Base-by-base conservation (phyloP, 2,888 invertebrate genomes). In the Leucania comma region DNA sequence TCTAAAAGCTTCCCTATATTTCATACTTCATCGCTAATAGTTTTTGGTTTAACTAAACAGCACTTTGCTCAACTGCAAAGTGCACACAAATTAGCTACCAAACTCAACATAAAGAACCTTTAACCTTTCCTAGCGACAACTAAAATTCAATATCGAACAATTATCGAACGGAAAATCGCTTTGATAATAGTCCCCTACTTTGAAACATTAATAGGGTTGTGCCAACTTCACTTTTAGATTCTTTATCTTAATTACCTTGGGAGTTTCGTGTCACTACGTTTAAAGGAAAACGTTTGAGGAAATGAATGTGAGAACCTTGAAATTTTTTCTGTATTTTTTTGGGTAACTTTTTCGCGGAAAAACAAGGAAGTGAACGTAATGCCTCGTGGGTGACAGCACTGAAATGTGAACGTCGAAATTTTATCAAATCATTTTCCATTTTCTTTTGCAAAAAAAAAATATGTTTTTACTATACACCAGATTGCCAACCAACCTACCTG, bases 111-210 rank as follows among this genome's bases (percentile, higher is more conserved):
- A 68, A 68, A 75, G 71, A 72, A 75, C 76, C 29, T 80, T 62
- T 46, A 64, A 71, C 75, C 84, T 81, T 76, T 72, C 54, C 78
- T 6, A 60, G 57, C 62, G 70, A 72, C 70, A 83, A 80, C 81
- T 84, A 78, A 86, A 88, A 83, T 89, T 88, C 72, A 81, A 83
- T 86, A 85, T 83, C 82, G 83, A 85, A 78, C 79, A 82, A 88
- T 88, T 88, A 86, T 84, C 80, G 83, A 82, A 78, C 70, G 72
- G 58, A 70, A 84, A 85, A 84, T 81, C 71, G 79, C 84, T 87
- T 85, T 67, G 70, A 80, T 87, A 88, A 90, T 90, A 89, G 86
- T 64, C 64, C 74, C 61, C 78, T 83, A 81, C 74, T 80, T 83
- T 63, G 69, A 51, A 60, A 72, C 69, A 72, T 68, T 63, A 67